Conservation (phyloP, 2,888 invertebrate species). For the Sycophila texana region DNA sequence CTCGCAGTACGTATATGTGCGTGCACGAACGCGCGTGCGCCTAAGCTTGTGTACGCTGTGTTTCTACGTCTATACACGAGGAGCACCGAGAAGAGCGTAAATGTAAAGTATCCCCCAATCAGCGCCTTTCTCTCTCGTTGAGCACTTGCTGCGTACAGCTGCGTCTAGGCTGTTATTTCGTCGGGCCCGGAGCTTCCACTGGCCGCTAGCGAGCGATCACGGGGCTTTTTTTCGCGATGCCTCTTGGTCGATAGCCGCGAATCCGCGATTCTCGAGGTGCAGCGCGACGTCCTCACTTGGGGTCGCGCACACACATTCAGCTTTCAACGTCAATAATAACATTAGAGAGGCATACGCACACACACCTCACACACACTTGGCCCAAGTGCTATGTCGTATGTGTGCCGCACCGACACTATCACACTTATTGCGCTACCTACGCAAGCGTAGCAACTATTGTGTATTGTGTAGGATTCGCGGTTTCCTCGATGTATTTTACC, state of each 20-base stretch:
- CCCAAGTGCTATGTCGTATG: not conserved
- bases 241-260: not conserved
- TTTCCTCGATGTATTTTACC: too few species aligned
- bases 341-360: conserved; percentile 45
- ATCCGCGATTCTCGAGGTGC: not conserved
- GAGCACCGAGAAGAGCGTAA: conserved; percentile 22
- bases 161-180: not conserved
- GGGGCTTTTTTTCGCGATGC: not conserved
- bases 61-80: conserved; percentile 18
- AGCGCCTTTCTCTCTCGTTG: conserved; percentile 33
- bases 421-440: not conserved
- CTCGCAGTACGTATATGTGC: not conserved
- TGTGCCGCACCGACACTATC: not conserved
- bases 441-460: too few species aligned
- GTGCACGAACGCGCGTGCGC: not conserved
- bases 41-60: conserved; percentile 5
- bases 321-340: conserved; percentile 57
- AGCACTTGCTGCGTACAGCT: not conserved
- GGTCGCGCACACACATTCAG: conserved; percentile 45
- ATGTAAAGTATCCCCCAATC: conserved; percentile 34
- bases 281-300: conserved; percentile 41
- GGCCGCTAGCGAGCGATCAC: conserved; percentile 2
- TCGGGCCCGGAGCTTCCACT: conserved; percentile 5
- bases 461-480: too few species aligned
- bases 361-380: not conserved